A percentile compares a stretch with the other conserved stretches of the same genome.
Evolutionary conservation across 2,797 vertebrate species (phyloP).

Genomic region (Melanotaenia pygmaea): DNA sequence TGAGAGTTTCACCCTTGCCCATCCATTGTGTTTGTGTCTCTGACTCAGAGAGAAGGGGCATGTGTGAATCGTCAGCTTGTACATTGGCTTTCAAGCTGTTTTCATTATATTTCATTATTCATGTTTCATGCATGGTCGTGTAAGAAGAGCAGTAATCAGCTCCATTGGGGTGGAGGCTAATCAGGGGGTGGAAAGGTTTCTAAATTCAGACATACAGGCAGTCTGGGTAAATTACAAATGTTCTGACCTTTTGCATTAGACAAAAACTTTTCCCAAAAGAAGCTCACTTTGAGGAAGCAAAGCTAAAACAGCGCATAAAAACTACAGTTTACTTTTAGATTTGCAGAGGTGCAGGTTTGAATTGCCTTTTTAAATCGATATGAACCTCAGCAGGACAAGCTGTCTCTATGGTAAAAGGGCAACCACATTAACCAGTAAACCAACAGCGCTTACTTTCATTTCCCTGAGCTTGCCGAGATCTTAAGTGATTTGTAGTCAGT

Average conservation of each 20-base stretch:
- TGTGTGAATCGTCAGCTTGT: slow-evolving; percentile 69
- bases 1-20: slow-evolving; percentile 65
- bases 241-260: slow-evolving; percentile 47
- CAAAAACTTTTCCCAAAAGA: slow-evolving; percentile 34
- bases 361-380: slow-evolving; percentile 30
- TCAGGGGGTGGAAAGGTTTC: slow-evolving; percentile 51
- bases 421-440: slow-evolving; percentile 46
- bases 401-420: slow-evolving; percentile 41
- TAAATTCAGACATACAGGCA: slow-evolving; percentile 50
- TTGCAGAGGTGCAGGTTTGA: slow-evolving; percentile 11
- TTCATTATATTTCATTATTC: slow-evolving; percentile 81
- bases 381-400: slow-evolving; percentile 19
- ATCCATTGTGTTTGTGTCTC: slow-evolving; percentile 43
- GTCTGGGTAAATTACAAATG: slow-evolving; percentile 52
- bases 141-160: slow-evolving; percentile 65
- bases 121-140: slow-evolving; percentile 79
- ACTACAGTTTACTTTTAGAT: slow-evolving; percentile 34
- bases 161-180: slow-evolving; percentile 59
- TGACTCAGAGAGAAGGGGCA: slow-evolving; percentile 28
- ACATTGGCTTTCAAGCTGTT: slow-evolving; percentile 73
- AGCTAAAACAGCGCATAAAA: slow-evolving; percentile 24
- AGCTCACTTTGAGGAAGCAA: background rate
- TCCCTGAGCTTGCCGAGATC: slow-evolving; percentile 13
- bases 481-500: slow-evolving; percentile 16
- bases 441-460: slow-evolving; percentile 25